Percentiles rank a stretch among this genome's conserved stretches.
Conservation (phyloP, 1,140 invertebrate species). For the Rhynchophorus ferrugineus region DNA sequence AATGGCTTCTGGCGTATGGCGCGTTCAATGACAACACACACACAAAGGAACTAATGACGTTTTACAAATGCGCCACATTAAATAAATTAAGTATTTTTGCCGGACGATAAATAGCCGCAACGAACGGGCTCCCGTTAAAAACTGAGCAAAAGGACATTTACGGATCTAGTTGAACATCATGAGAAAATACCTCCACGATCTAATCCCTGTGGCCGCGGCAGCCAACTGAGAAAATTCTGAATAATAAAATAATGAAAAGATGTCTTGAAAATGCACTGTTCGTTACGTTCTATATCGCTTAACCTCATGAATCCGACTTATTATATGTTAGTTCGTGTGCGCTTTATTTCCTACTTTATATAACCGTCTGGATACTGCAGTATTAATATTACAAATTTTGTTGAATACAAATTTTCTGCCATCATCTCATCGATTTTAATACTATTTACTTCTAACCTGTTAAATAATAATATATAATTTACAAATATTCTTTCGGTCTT, state of each 20-base stretch:
- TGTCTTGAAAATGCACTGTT: neutral
- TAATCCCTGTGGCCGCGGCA: too few species aligned
- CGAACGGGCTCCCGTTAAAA: neutral
- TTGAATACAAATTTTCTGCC: too few species aligned
- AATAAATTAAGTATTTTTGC: neutral
- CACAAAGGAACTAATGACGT: neutral
- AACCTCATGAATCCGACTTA: too few species aligned
- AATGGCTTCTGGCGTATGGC: neutral
- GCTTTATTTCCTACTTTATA: too few species aligned
- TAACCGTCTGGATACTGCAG: too few species aligned
- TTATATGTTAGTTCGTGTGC: too few species aligned
- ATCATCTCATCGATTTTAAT: too few species aligned
- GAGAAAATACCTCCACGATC: neutral
- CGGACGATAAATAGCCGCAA: neutral
- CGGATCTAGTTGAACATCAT: neutral
- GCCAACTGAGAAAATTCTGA: neutral
- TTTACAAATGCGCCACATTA: neutral
- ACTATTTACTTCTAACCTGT: too few species aligned
- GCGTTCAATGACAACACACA: neutral
- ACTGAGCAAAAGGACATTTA: neutral
- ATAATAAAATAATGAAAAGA: neutral
- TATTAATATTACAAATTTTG: too few species aligned
- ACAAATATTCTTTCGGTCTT: too few species aligned
- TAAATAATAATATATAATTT: too few species aligned
- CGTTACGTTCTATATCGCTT: neutral